phyloP scores from a whole-genome alignment of 2,113 vertebrate species.

The Halcyon senegalensis region DNA sequence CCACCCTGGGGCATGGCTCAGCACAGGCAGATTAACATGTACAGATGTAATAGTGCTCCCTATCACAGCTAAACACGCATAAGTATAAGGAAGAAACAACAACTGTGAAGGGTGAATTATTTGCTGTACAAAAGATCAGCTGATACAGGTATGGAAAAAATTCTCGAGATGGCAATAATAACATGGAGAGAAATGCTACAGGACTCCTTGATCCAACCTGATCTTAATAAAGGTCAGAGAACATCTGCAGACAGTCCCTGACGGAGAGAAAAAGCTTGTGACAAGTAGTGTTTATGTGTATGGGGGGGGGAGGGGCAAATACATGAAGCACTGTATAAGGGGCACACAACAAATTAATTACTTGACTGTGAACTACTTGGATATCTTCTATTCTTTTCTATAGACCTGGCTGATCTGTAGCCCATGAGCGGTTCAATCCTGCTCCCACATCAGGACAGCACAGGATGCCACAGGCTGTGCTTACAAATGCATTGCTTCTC shows the following conservation, averaged over 20 bases:
- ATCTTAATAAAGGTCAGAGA: neutral
- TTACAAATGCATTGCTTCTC: neutral
- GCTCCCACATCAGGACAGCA: neutral
- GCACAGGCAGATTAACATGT: constrained; percentile 49
- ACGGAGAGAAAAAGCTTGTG: neutral
- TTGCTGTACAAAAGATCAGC: neutral
- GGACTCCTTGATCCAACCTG: neutral
- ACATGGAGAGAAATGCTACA: neutral
- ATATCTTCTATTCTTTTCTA: neutral
- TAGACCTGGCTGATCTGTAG: neutral
- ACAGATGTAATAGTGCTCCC: constrained; percentile 37
- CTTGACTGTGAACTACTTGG: neutral
- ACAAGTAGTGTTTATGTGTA: neutral
- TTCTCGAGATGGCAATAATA: neutral
- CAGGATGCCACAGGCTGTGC: accelerated
- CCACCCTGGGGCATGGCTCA: constrained; percentile 66
- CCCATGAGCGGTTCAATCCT: neutral
- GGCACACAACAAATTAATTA: neutral
- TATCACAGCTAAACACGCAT: constrained; percentile 7
- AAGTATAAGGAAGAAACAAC: neutral
- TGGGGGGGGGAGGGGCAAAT: neutral
- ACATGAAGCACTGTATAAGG: neutral
- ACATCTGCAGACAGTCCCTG: neutral
- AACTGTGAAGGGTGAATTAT: neutral
- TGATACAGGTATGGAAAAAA: neutral